These are phyloP conservation scores for Intellagama lesueurii DNA, from an alignment of 2,797 vertebrate genomes.

Conservation along the genomic window DNA sequence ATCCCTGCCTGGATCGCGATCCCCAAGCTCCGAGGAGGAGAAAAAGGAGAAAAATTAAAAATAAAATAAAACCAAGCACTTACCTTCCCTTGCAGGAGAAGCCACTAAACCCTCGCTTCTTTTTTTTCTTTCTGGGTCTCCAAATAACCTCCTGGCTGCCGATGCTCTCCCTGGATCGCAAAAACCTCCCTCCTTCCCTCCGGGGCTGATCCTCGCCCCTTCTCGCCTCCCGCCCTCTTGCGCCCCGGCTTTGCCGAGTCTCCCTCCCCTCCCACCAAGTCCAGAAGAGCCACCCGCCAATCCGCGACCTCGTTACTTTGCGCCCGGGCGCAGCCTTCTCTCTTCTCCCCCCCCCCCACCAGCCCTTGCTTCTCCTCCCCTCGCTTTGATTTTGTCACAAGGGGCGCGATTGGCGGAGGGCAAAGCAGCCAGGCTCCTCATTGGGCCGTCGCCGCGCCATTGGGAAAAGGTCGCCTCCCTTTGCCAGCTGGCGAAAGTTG, in stretches of 20 bases:
- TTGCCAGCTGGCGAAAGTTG: too few species aligned
- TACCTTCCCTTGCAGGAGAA: background rate
- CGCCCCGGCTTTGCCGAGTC: background rate
- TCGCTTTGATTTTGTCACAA: background rate
- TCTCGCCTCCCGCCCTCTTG: background rate
- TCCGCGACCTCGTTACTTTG: background rate
- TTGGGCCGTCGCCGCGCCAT: background rate
- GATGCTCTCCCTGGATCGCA: too few species aligned
- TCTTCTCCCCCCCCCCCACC: background rate
- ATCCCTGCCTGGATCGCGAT: too few species aligned
- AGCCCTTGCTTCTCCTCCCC: background rate
- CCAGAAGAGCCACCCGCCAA: background rate
- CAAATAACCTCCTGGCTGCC: background rate
- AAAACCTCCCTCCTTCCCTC: background rate
- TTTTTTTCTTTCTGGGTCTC: too few species aligned
- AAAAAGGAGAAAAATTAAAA: too few species aligned
- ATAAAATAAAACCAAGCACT: background rate
- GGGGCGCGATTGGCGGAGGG: conserved; percentile 5
- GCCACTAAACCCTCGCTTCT: background rate
- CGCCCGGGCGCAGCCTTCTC: background rate
- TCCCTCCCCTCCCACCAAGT: too few species aligned
- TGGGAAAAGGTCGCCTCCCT: too few species aligned
- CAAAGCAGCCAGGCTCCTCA: background rate
- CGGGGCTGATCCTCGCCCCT: background rate
- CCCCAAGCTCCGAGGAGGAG: too few species aligned